Evolutionary conservation across 2,797 vertebrate species (phyloP).

Genomic region (Orestias chungarensis): DNA sequence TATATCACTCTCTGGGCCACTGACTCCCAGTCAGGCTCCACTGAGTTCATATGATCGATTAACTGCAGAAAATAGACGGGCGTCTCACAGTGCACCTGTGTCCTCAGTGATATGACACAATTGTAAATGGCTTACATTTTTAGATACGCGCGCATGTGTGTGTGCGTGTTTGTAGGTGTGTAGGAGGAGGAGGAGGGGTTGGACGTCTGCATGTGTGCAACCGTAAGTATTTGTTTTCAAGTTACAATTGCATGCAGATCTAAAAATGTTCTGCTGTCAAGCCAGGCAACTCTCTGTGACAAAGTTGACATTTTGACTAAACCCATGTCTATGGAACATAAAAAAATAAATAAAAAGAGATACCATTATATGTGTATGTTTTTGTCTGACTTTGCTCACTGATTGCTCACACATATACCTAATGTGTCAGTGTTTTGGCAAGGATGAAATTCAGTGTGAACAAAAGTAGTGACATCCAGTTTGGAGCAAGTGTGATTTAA

Average conservation of each 20-base stretch:
- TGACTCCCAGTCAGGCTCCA: slow-evolving; percentile 66
- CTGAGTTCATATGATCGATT: slow-evolving; percentile 72
- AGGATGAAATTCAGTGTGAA: slow-evolving; percentile 36
- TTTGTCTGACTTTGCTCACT: slow-evolving; percentile 7
- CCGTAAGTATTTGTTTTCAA: background rate
- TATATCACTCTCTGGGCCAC: slow-evolving; percentile 56
- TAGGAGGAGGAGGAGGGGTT: too few relatives aligned
- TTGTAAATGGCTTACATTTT: slow-evolving; percentile 26
- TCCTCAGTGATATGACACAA: slow-evolving; percentile 47
- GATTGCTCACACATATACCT: slow-evolving; percentile 24
- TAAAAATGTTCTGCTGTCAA: slow-evolving; percentile 25
- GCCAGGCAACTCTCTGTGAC: slow-evolving; percentile 45
- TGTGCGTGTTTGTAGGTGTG: slow-evolving; percentile 9
- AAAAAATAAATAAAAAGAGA: background rate
- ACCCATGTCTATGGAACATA: slow-evolving; percentile 8
- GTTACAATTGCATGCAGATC: background rate
- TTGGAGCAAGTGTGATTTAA: slow-evolving; percentile 34
- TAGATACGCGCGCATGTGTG: background rate
- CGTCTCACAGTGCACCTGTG: slow-evolving; percentile 71
- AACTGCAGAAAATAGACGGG: slow-evolving; percentile 68
- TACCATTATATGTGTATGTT: background rate
- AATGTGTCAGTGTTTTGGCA: slow-evolving; percentile 22
- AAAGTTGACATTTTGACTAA: slow-evolving; percentile 49
- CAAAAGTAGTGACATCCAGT: slow-evolving; percentile 22
- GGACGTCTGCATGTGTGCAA: too few relatives aligned